Conservation (phyloP, 2,113 vertebrate genomes). For the Meleagris gallopavo region DNA sequence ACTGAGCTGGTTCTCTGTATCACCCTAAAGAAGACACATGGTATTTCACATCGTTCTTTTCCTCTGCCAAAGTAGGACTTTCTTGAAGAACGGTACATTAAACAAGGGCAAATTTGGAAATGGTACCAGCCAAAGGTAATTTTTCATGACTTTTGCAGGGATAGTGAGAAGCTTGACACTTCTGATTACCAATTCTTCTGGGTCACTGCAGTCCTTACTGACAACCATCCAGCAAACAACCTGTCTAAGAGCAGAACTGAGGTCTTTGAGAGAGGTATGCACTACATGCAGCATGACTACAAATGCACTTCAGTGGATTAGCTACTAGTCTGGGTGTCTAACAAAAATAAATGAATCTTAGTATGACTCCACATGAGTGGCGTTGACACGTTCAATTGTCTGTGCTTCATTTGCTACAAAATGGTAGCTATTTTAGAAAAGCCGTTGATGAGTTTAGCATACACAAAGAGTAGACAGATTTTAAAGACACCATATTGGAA, state of each 20-base stretch:
- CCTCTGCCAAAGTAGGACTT: not conserved
- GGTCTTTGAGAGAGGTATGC: not conserved
- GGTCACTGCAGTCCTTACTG: not conserved
- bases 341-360: conserved; percentile 65
- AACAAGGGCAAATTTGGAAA: not conserved
- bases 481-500: conserved; percentile 69
- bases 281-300: not conserved
- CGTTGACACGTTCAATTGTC: conserved; percentile 72
- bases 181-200: not conserved
- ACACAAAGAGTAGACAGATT: conserved; percentile 66
- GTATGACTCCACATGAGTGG: conserved; percentile 41
- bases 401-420: conserved; percentile 68
- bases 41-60: not conserved
- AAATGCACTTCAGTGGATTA: conserved; percentile 47
- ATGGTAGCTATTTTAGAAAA: conserved; percentile 74
- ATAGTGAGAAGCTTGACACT: not conserved
- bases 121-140: not conserved
- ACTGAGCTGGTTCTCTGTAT: not conserved
- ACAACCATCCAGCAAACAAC: not conserved
- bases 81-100: not conserved
- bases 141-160: not conserved
- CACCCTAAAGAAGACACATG: not conserved
- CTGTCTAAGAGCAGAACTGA: not conserved
- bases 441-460: conserved; percentile 68
- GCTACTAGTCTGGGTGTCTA: conserved; percentile 58